Evolutionary conservation across 2,888 invertebrate species (phyloP), one percentile per base, ranked within the genome.

Genomic region (Ctena decussata): DNA sequence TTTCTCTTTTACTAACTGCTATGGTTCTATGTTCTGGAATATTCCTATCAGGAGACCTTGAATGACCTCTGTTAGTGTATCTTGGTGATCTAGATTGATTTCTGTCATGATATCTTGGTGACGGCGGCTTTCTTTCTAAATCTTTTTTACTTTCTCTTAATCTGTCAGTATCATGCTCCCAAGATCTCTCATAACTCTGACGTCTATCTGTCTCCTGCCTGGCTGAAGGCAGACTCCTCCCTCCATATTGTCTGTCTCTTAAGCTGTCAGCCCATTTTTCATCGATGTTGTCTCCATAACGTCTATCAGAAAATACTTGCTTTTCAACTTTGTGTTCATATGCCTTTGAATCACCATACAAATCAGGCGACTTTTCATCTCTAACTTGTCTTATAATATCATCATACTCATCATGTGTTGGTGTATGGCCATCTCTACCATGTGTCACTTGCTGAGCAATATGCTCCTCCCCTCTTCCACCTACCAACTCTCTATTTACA

Each of bases 341-440:
- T 60, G 35, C 0, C 35, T 65, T 65, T 2, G 35, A 32, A 12
- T 65, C 65, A 3, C 65, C 65, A 35, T 65, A 65, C 15, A 65
- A 24, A 65, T 65, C 65, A 11, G 65, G 65, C 8, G 65, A 65
- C 35, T 65, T 32, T 24, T 65, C 24, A 35, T 65, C 65, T 30
- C 65, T 65, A 21, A 65, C 65, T 65, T 65, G 65, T 65, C 65
- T 65, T 12, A 65, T 65, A 2, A 65, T 65, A 18, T 65, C 35
- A 65, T 35, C 65, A 35, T 65, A 65, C 24, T 65, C 65, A 65
- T 35, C 35, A 11, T 18, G 35, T 35, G 65, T 35, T 35, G 65
- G 35, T 65, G 35, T 35, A 35, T 65, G 35, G 21, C 30, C 35
- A 30, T 65, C 65, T 24, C 65, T 65, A 35, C 1, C 35, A 65